These are phyloP conservation scores for Oscheius onirici DNA, from an alignment of 2,888 invertebrate species.

Conservation along the genomic window DNA sequence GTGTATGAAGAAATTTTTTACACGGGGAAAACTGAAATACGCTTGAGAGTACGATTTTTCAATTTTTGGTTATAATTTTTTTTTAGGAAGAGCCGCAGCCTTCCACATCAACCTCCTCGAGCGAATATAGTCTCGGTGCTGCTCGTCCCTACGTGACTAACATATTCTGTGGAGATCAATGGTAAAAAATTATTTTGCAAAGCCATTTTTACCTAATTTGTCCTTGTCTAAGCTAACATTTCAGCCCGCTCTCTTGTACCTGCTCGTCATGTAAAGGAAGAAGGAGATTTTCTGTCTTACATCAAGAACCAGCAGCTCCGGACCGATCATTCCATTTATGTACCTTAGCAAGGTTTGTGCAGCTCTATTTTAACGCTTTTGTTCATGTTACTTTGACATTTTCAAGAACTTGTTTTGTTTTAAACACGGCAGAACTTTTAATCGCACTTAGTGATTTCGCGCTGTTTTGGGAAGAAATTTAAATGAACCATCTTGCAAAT, in stretches of 20 bases:
- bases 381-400: no score
- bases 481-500: no score
- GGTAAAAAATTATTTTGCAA: background rate
- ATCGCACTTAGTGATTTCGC: no score
- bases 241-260: constrained; percentile 17
- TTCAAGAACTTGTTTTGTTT: no score
- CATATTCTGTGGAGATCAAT: constrained; percentile 21
- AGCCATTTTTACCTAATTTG: background rate
- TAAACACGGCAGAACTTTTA: no score
- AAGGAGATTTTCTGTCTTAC: constrained; percentile 7
- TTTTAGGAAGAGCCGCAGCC: constrained; percentile 15
- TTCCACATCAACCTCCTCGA: constrained; percentile 10
- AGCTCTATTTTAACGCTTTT: background rate
- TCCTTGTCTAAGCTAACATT: background rate
- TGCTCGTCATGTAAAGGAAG: constrained; percentile 1
- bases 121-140: background rate
- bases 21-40: background rate
- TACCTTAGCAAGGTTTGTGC: constrained; percentile 12
- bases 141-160: constrained; percentile 11
- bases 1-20: constrained; percentile 45
- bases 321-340: constrained; percentile 24
- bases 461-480: no score
- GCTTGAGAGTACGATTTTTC: background rate
- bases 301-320: background rate
- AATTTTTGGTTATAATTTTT: background rate